These are phyloP conservation scores for Castor canadensis DNA, from an alignment of 2,113 vertebrate species.

Conservation along the genomic window DNA sequence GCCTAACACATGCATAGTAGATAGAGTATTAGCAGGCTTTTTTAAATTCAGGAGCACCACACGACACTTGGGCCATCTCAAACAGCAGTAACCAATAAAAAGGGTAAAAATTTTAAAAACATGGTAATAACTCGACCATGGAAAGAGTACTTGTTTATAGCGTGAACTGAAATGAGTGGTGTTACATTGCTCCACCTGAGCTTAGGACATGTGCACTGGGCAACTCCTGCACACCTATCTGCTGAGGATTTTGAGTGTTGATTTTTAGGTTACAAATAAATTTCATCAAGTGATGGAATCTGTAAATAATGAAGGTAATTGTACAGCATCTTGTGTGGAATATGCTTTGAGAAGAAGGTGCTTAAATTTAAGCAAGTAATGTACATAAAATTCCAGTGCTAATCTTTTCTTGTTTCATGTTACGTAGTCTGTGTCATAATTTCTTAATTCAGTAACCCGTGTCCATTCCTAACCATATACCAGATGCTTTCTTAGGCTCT, in stretches of 20 bases:
- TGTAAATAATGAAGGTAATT: not conserved
- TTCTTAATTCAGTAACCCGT: not conserved
- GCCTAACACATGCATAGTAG: not conserved
- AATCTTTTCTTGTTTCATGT: not conserved
- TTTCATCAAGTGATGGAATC: not conserved
- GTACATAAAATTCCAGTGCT: no score
- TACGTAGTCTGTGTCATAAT: conserved; percentile 8
- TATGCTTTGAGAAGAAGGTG: not conserved
- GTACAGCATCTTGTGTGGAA: not conserved
- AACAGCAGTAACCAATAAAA: not conserved
- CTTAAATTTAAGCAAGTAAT: conserved; percentile 14
- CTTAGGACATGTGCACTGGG: not conserved
- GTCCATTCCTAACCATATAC: not conserved
- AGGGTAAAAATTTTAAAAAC: not conserved
- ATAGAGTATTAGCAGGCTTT: not conserved
- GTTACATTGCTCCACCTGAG: not conserved
- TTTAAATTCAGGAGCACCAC: not conserved
- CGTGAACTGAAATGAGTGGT: not conserved
- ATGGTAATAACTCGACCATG: not conserved
- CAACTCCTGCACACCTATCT: not conserved
- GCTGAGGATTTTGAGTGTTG: not conserved
- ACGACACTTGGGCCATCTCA: not conserved
- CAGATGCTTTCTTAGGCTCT: not conserved
- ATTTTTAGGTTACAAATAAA: not conserved
- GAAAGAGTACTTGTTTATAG: not conserved